Evolutionary conservation across 2,888 invertebrate species (phyloP).

Genomic region (Malthinus seriepunctatus): DNA sequence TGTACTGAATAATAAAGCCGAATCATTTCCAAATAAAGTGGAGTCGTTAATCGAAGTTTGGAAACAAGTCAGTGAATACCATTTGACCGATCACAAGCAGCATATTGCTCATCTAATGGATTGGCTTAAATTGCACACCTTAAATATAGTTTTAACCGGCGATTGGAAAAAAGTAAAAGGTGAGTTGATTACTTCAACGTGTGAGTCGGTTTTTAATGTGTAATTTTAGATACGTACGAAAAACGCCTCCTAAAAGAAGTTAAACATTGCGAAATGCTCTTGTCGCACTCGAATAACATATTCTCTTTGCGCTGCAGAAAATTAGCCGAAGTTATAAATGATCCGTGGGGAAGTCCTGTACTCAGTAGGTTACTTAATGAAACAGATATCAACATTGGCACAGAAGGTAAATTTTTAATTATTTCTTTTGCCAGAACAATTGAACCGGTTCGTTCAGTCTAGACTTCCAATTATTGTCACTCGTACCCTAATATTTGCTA

Average conservation of each 20-base stretch:
- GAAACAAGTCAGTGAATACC: constrained; percentile 44
- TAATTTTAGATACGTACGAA: constrained; percentile 38
- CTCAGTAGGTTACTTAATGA: constrained; percentile 46
- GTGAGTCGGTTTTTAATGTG: constrained; percentile 2
- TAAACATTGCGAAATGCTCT: constrained; percentile 45
- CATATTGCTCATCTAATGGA: constrained; percentile 50
- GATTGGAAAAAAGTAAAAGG: constrained; percentile 51
- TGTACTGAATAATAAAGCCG: constrained; percentile 48
- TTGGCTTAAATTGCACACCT: constrained; percentile 51
- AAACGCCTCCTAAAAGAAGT: constrained; percentile 40
- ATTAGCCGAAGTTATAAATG: constrained; percentile 49
- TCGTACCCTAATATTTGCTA: too few relatives aligned
- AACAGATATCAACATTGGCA: constrained; percentile 45
- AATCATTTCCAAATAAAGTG: constrained; percentile 46
- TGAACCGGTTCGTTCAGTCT: neutral
- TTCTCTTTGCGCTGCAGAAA: constrained; percentile 49
- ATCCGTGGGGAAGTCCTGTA: constrained; percentile 50
- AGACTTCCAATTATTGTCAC: too few relatives aligned
- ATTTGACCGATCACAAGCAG: constrained; percentile 42
- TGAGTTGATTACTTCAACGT: constrained; percentile 24
- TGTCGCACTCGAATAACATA: constrained; percentile 44
- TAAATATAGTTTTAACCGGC: constrained; percentile 51
- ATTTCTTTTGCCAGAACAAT: too few relatives aligned
- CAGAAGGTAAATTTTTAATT: constrained; percentile 44
- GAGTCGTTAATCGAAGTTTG: constrained; percentile 48